Conservation (phyloP, 64 coral and sea anemone species). For the Cladopsammia gracilis region DNA sequence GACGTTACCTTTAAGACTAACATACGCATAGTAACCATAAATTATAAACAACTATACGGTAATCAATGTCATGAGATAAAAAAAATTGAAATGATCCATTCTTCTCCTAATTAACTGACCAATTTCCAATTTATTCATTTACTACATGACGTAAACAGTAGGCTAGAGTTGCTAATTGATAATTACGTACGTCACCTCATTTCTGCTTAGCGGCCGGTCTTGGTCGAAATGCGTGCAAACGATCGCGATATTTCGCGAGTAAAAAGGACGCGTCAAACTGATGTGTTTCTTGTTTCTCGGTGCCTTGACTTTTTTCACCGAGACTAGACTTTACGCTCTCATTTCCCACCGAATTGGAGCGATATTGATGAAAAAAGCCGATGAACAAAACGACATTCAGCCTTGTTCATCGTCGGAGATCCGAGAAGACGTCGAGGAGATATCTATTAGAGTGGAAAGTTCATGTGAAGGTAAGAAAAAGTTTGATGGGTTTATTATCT, state of each 20-base stretch:
- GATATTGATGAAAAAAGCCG: constrained; percentile 35
- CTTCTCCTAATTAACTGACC: too few relatives aligned
- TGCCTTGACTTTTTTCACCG: constrained; percentile 22
- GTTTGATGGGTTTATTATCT: too few relatives aligned
- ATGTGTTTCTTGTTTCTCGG: constrained; percentile 35
- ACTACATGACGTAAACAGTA: background rate
- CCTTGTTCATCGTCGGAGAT: constrained; percentile 24
- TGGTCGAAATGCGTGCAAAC: background rate
- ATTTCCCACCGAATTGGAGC: background rate
- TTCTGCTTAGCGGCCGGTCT: background rate
- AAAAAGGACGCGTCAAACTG: background rate
- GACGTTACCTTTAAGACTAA: too few relatives aligned
- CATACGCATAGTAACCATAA: too few relatives aligned
- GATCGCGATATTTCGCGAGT: background rate
- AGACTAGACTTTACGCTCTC: constrained; percentile 23
- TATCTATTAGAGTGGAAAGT: constrained; percentile 11
- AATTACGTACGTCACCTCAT: background rate
- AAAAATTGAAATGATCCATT: too few relatives aligned
- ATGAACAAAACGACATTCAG: constrained; percentile 13
- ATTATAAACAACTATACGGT: too few relatives aligned
- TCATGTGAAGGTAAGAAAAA: background rate
- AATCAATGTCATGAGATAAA: too few relatives aligned
- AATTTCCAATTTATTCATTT: too few relatives aligned
- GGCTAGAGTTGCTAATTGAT: background rate
- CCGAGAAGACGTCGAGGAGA: constrained; percentile 25